Base-by-base conservation (phyloP, 2,797 vertebrate genomes). In the Astyanax mexicanus region DNA sequence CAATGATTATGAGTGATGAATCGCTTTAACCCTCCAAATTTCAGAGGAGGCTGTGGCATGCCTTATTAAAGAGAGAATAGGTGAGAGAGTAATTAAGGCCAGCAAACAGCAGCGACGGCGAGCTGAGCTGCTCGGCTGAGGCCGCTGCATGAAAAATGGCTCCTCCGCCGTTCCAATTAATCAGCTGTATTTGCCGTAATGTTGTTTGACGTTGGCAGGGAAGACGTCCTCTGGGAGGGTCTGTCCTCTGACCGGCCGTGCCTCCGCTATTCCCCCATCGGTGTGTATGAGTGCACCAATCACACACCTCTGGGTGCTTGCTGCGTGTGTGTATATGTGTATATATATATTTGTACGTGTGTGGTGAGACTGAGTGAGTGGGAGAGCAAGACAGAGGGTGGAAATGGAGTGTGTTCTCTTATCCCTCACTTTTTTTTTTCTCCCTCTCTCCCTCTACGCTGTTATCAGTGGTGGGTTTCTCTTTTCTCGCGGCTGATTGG, bases 161-260 rank as follows among this genome's bases (percentile, higher is more conserved):
- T 92, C 85, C 80, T 84, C 87, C 83, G 85, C 89, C 80, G 89
- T 93, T 93, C 93, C 93, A 94, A 93, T 93, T 94, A 93, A 93
- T 93, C 92, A 92, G 92, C 84, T 91, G 89, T 89, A 91, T 93
- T 93, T 92, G 89, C 89, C 87, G 89, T 93, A 92, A 93, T 93
- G 92, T 93, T 93, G 93, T 93, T 94, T 94, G 92, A 94, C 91
- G 92, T 92, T 90, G 91, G 89, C 89, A 91, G 89, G 85, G 86
- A 88, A 91, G 90, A 92, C 66, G 91, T 93, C 92, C 92, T 92
- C 90, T 89, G 92, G 92, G 92, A 91, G 90, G 90, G 86, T 87
- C 89, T 90, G 93, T 92, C 91, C 92, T 93, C 91, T 91, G 92
- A 92, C 93, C 89, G 86, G 89, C 89, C 89, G 89, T 89, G 88